These are phyloP conservation scores for Leucophora obtusa DNA, from an alignment of 2,888 invertebrate genomes.

Conservation along the genomic window DNA sequence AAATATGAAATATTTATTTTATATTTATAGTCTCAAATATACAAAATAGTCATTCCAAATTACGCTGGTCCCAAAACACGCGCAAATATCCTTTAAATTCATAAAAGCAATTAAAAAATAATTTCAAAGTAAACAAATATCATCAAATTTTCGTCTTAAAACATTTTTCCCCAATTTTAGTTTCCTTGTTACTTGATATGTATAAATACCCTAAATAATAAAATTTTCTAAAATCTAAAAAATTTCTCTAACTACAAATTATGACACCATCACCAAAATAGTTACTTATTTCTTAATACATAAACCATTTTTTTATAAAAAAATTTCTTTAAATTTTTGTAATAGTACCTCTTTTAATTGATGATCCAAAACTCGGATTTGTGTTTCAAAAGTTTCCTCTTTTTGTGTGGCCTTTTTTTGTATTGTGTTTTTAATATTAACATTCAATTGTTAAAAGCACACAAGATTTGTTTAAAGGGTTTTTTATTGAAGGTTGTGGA, in stretches of 20 bases:
- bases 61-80: too few relatives aligned
- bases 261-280: conserved; percentile 47
- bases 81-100: too few relatives aligned
- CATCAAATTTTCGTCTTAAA: too few relatives aligned
- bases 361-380: conserved; percentile 92
- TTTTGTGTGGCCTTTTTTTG: conserved; percentile 91
- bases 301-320: conserved; percentile 23
- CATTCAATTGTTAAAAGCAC: conserved; percentile 26
- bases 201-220: background rate
- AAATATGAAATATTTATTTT: too few relatives aligned
- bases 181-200: too few relatives aligned
- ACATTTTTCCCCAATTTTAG: too few relatives aligned
- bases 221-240: background rate
- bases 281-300: conserved; percentile 34
- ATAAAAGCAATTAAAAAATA: too few relatives aligned
- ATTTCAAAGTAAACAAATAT: too few relatives aligned
- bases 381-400: conserved; percentile 95
- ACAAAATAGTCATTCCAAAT: too few relatives aligned
- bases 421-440: conserved; percentile 8
- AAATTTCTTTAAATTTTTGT: conserved; percentile 11
- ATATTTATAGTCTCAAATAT: too few relatives aligned
- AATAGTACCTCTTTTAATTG: conserved; percentile 94
- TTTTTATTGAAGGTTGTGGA: conserved; percentile 34
- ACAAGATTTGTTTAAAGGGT: conserved; percentile 19
- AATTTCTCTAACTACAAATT: background rate